Base-by-base conservation (phyloP, 2,113 vertebrate genomes). In the Acanthochromis polyacanthus region DNA sequence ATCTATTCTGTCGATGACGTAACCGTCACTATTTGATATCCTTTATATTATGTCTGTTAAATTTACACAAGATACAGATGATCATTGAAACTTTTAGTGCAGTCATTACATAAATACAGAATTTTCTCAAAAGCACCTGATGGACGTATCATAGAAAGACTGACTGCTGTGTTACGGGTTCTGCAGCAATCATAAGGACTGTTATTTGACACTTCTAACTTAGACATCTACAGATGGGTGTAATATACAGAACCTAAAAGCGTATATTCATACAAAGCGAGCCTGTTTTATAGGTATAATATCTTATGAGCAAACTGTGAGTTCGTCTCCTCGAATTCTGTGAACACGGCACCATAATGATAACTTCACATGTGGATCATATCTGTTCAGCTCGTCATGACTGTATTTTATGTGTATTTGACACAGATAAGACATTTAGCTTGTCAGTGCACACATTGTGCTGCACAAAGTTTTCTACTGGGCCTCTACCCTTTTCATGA, bases 381-480 rank as follows among this genome's bases (percentile, higher is more conserved):
- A 43, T 51, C 10, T 55, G 28, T 67, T 62, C 28, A 63, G 38
- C 50, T 15, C 4, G 28, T 50, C 32, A 56, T 7, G 4, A n/a
- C 4, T 46, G 28, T 40, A 20, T 23, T 57, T 52, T 2, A 25
- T 12, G 67, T 65, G 14, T 57, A 30, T 28, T 40, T 67, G 38
- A 7, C 32, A 36, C 32, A 60, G 20, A 78, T 52, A 56, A 10
- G 19, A 12, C n/a, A 51, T 38, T 28, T 55, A 43, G n/a, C 51
- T 36, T 62, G 25, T 62, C 22, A 57, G 52, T 40, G 30, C 23
- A 32, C 51, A 77, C 8, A 38, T 51, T 48, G 40, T 48, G 0
- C 38, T 19, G 25, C 22, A 58, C 61, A 72, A 61, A 62, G 45
- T 28, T 83, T 79, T 75, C 53, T 58, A 45, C 22, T 22, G 53